phyloP scores from a whole-genome alignment of 2,888 invertebrate species.

The Apodemia zela region DNA sequence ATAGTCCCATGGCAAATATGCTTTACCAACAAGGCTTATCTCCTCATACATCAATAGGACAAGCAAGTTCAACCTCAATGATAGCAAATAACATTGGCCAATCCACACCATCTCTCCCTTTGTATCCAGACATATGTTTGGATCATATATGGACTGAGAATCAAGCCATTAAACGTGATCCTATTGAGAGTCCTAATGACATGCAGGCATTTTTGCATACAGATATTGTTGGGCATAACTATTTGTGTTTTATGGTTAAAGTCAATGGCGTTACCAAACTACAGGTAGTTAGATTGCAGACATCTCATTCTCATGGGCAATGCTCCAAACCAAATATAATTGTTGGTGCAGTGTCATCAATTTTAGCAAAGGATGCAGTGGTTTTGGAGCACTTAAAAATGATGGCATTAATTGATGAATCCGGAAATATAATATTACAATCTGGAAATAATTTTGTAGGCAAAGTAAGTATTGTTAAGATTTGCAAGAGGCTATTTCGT shows the following conservation, averaged over 20 bases:
- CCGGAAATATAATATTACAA: constrained; percentile 89
- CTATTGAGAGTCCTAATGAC: constrained; percentile 53
- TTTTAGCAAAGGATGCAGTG: constrained; percentile 92
- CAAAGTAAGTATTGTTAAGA: constrained; percentile 69
- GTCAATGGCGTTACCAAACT: constrained; percentile 71
- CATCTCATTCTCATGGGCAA: constrained; percentile 75
- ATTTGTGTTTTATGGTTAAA: constrained; percentile 87
- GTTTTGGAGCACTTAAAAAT: constrained; percentile 89
- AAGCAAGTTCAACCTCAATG: constrained; percentile 68
- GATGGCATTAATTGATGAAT: constrained; percentile 90
- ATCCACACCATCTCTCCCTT: constrained; percentile 81
- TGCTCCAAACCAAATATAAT: constrained; percentile 82
- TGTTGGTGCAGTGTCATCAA: constrained; percentile 86
- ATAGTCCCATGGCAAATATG: constrained; percentile 70
- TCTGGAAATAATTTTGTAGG: constrained; percentile 91
- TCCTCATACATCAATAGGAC: constrained; percentile 68
- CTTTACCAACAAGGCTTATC: constrained; percentile 72
- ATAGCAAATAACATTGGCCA: constrained; percentile 69
- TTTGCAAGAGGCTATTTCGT: too few species aligned
- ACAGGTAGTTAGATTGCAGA: constrained; percentile 84
- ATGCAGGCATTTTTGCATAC: constrained; percentile 89
- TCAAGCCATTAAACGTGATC: constrained; percentile 55
- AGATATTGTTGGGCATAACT: constrained; percentile 93
- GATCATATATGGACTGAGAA: constrained; percentile 95
- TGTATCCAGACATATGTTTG: constrained; percentile 92